Evolutionary conservation across 1,140 invertebrate genomes (phyloP), one percentile per base, ranked within the genome.

Genomic region (Campodea augens): DNA sequence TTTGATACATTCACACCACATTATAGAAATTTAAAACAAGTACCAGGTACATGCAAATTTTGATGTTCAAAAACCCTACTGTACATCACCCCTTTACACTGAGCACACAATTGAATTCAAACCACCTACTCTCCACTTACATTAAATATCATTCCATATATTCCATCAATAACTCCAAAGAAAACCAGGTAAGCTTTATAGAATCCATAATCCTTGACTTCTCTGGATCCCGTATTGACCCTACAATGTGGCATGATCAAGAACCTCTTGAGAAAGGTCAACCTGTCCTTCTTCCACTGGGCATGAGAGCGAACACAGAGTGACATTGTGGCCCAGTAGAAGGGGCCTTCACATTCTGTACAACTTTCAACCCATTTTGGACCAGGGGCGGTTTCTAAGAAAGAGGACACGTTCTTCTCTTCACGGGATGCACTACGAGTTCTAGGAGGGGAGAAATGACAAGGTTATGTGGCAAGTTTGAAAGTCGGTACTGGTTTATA

Each of bases 101-200:
- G n/a, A n/a, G n/a, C n/a, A n/a, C n/a, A n/a, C n/a, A n/a, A n/a
- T n/a, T n/a, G n/a, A n/a, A n/a, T n/a, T n/a, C n/a, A n/a, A n/a
- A n/a, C n/a, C n/a, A n/a, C n/a, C n/a, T n/a, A n/a, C n/a, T n/a
- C n/a, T n/a, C n/a, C 51, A 54, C 54, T 53, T 61, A 79, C 78
- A 70, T 80, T 80, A 56, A 81, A 81, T 52, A 82, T 73, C 48
- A 75, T 71, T 23, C 69, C 66, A 54, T 86, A 88, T 41, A 86
- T 72, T 47, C 71, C 69, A 62, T 88, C 77, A 27, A 89, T 65
- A 18, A 90, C 58, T 22, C 74, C 78, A 61, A 87, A 87, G 62
- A 91, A 88, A 41, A 95, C 69, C 13, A 91, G 67, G 58, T 75
- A 77, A 25, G 78, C 77, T 62, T 90, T 91, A 60, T 93, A 95